phyloP scores from a whole-genome alignment of 2,888 invertebrate genomes.

The Pristionchus arcanus region DNA sequence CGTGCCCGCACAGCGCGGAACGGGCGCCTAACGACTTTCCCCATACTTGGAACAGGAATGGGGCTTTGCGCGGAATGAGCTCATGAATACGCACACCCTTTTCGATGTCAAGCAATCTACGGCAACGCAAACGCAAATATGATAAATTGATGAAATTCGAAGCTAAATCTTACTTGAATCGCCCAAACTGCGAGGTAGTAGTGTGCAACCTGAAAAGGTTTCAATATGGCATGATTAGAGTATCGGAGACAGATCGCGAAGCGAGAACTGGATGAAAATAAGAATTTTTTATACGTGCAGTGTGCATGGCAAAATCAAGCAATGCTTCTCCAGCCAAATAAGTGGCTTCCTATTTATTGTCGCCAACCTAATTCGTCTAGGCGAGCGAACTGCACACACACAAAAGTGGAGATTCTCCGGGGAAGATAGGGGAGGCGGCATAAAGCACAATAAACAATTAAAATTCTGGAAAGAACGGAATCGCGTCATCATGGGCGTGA shows the following conservation, averaged over 20 bases:
- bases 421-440: background rate
- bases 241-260: background rate
- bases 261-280: too few relatives aligned
- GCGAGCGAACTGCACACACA: background rate
- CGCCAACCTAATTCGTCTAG: too few relatives aligned
- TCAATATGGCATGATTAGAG: background rate
- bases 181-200: slow-evolving; percentile 18
- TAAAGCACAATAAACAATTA: slow-evolving; percentile 36
- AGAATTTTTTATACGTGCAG: too few relatives aligned
- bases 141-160: background rate
- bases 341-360: too few relatives aligned
- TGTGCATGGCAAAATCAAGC: too few relatives aligned
- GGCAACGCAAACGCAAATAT: background rate
- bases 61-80: background rate
- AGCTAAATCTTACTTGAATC: slow-evolving; percentile 10
- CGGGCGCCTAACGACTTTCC: background rate
- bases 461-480: background rate
- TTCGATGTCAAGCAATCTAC: too few relatives aligned
- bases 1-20: background rate
- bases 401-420: background rate
- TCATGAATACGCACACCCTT: background rate
- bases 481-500: background rate
- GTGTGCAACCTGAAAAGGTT: background rate
- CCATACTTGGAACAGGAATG: background rate
- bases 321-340: too few relatives aligned